Base-by-base conservation (phyloP, 2,888 invertebrate genomes). In the Aphidius colemani region DNA sequence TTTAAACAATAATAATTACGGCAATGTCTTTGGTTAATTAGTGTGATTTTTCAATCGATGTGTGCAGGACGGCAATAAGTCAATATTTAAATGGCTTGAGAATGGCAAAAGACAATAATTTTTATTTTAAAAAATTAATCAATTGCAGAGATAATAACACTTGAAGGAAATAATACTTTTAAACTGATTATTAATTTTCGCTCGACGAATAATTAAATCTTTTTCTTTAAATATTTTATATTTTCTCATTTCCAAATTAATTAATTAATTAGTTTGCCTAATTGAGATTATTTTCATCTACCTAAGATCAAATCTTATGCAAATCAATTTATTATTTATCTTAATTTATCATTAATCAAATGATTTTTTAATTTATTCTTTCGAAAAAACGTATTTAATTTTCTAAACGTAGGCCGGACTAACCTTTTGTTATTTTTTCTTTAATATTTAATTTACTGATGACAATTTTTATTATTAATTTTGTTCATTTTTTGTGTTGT, bases 361-460 rank as follows among this genome's bases (percentile, higher is more conserved):
- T 63, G 63, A 63, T 66, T 65, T 69, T 64, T 58, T 59, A 49
- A 43, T 64, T 66, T 61, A 53, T 63, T 11, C 44, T 63, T 66
- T 57, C 62, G 65, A 65, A 64, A 63, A 60, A 59, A 62, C 53
- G 67, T 66, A 66, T 67, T 67, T 69, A 69, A 72, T 64, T 72
- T 72, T 69, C 74, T 76, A 79, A 77, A 76, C 78, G 76, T 79
- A 79, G 79, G 79, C 79, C 79, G 79, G 79, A 79, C 79, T 79
- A 78, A 77, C 73, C 76, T 68, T 73, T 71, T 71, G 70, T 66
- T 63, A 61, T 64, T 68, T 56, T 67, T 56, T 67, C 67, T 66
- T 65, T 63, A 63, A 8, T 41, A 39, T 57, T 46, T 40, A 41
- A 40, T n/a, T 43, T 67, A 63, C 65, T 68, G 56, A 43, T 58